Evolutionary conservation across 2,113 vertebrate genomes (phyloP).

Genomic region (Periophthalmus modestus): DNA sequence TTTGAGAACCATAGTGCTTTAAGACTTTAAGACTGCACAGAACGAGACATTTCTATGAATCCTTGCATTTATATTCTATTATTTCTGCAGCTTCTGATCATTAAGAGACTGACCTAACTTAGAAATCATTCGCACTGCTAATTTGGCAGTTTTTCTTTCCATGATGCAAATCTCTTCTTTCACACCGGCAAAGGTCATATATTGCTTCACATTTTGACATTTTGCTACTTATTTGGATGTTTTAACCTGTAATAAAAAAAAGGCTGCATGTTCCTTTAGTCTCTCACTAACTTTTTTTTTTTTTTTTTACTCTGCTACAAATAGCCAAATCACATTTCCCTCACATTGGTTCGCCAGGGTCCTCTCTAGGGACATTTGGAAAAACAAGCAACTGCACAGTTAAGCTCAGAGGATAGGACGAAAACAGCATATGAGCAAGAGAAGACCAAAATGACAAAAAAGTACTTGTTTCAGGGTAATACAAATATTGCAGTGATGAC

Average conservation of each 20-base stretch:
- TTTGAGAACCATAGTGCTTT: too few species aligned
- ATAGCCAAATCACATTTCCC: slow-evolving; percentile 8
- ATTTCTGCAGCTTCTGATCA: too few species aligned
- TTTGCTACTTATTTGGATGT: not conserved
- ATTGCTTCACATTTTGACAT: not conserved
- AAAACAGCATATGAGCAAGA: not conserved
- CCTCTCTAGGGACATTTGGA: slow-evolving; percentile 33
- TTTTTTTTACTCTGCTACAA: not conserved
- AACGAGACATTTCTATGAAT: too few species aligned
- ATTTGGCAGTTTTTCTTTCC: not conserved
- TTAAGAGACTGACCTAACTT: too few species aligned
- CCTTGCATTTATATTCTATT: too few species aligned
- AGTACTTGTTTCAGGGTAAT: not conserved
- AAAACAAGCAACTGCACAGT: slow-evolving; percentile 27
- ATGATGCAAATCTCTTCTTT: not conserved
- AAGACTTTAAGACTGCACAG: too few species aligned
- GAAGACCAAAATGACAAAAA: not conserved
- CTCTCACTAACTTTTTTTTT: not conserved
- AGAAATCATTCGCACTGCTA: too few species aligned
- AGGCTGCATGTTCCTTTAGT: not conserved
- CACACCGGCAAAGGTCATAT: not conserved
- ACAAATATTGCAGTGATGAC: not conserved
- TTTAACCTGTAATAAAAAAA: not conserved
- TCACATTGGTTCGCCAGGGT: slow-evolving; percentile 12
- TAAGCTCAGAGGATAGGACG: not conserved